Percentiles rank a stretch among this genome's conserved stretches.
Evolutionary conservation across 2,113 vertebrate species (phyloP).

Genomic region (Aegotheles bennettii): DNA sequence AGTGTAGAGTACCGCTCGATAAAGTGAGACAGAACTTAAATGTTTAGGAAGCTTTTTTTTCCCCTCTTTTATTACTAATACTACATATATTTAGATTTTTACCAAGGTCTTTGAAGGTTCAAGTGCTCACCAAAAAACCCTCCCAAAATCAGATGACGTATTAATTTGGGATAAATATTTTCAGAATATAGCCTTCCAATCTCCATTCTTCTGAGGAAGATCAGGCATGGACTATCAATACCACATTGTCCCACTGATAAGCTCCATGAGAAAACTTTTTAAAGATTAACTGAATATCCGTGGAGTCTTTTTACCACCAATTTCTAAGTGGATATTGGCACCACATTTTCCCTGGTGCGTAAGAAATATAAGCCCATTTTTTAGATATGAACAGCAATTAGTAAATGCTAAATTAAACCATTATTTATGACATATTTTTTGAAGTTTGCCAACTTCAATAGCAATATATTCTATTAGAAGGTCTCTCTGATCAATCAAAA

Average conservation of each 20-base stretch:
- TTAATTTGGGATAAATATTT: background rate
- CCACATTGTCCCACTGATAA: background rate
- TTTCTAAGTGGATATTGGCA: background rate
- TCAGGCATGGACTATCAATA: background rate
- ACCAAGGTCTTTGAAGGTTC: background rate
- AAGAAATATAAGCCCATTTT: background rate
- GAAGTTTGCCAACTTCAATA: background rate
- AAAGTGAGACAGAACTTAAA: background rate
- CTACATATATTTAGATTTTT: rapidly evolving
- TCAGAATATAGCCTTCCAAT: background rate
- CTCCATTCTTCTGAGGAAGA: background rate
- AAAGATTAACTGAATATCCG: background rate
- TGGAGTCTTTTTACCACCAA: background rate
- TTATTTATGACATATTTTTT: background rate
- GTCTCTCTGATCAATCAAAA: background rate
- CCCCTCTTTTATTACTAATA: background rate
- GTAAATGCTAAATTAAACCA: background rate
- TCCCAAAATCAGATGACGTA: background rate
- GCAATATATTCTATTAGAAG: background rate
- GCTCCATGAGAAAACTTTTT: background rate
- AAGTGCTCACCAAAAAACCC: background rate
- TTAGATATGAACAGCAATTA: background rate
- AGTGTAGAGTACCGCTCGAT: background rate
- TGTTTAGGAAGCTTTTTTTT: background rate
- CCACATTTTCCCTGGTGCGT: rapidly evolving